Base-by-base conservation (phyloP, 2,888 invertebrate genomes). In the Lithosia quadra region DNA sequence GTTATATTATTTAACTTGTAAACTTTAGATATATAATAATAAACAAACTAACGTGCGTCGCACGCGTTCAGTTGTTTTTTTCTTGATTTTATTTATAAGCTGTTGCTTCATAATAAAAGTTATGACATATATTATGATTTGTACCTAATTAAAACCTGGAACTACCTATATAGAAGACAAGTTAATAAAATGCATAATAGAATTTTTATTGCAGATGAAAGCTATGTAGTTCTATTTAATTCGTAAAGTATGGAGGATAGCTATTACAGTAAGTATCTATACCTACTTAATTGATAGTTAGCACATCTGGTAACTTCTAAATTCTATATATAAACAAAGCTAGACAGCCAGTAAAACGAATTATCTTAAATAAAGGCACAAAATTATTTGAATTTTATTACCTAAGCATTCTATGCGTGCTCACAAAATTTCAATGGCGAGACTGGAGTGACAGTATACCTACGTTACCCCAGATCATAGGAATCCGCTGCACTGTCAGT, bases 401-500 rank as follows among this genome's bases (percentile, higher is more conserved):
- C 7, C 49, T 49, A 49, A 70, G 58, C 43, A 58, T 67, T 75
- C 66, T 68, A 74, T 72, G 69, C 59, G 24, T 65, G 68, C 53
- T 61, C 33, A 74, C 59, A 64, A 70, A 77, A 80, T 71, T 36
- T 71, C 68, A 77, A 74, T 63, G 59, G 61, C 65, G 61, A 78
- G 72, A 74, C 65, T 67, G 68, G 63, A 67, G 63, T 76, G 75
- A 74, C 65, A 67, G 68, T 75, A 72, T n/a, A n/a, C n/a, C n/a
- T 57, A 75, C 64, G 65, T 75, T 72, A 73, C 66, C 69, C 78
- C 65, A 65, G 72, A 71, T 77, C 71, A 77, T 73, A 78, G 74
- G 75, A 84, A 84, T 84, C 84, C 79, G 78, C 81, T 85, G 86
- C 84, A 85, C 67, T 84, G 83, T n/a, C n/a, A n/a, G n/a, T 84